Evolutionary conservation across 2,797 vertebrate species (phyloP), one percentile per base, ranked within the genome.

Genomic region (Phrynocephalus forsythii): DNA sequence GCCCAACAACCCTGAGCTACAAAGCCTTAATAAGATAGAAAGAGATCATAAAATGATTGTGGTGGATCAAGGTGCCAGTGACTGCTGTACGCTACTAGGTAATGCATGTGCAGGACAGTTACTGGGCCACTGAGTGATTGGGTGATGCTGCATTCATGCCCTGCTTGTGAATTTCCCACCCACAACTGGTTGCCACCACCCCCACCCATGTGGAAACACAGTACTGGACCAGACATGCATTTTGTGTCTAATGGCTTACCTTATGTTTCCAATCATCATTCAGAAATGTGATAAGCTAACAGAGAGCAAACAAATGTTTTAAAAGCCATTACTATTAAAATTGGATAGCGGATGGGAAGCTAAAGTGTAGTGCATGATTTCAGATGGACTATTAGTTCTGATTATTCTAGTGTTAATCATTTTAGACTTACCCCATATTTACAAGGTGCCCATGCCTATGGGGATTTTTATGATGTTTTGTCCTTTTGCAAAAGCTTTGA

Each of bases 361-460:
- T 50, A 68, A n/a, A 16, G 24, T 71, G 18, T 15, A 30, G 15
- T 38, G n/a, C 60, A 33, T 60, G 3, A 86, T 79, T 83, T 87
- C n/a, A 69, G 3, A 30, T 38, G 60, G 9, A 50, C 67, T 33
- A 24, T 48, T 76, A 44, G 67, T 87, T 56, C 28, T 78, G 30
- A 28, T 88, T 80, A 44, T 75, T 50, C 63, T 50, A 2, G 15
- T 33, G 48, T 75, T 67, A 79, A 85, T 84, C n/a, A 67, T 81
- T 81, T 73, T 52, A 80, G 26, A 73, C 38, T 80, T 67, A 16
- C 7, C 80, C n/a, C 48, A 30, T 63, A n/a, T 28, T 83, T 79
- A 79, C 44, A 78, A 18, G 2, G 7, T 5, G 77, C 66, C 48
- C 26, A 79, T 67, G n/a, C 33, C 66, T 72, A 79, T 52, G n/a